Evolutionary conservation across 2,888 invertebrate species (phyloP), one percentile per base, ranked within the genome.

Genomic region (Acanthopleura granulata): DNA sequence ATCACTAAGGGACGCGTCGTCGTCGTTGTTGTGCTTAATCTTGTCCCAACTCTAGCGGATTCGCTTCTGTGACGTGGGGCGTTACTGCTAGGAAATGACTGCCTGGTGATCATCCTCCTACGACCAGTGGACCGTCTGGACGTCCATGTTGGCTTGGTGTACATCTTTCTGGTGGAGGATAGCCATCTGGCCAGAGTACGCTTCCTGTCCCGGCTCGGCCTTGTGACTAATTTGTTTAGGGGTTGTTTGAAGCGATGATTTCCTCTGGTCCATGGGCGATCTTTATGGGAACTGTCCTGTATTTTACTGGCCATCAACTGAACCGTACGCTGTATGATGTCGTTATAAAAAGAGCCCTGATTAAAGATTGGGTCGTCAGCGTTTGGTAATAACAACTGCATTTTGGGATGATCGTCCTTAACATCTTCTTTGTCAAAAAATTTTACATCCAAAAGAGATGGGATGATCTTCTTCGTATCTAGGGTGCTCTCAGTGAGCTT

Each of bases 261-360:
- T 22, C 22, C 22, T 12, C 57, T 57, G 3, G 22, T 18, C 18
- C 22, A 4, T 18, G 57, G 22, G 22, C 18, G 18, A 12, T 12
- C 57, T 57, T 3, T 22, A n/a, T 12, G n/a, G n/a, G 57, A 57
- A n/a, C n/a, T 18, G 22, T 57, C 57, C 4, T 40, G 40, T 57
- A 57, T 57, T 57, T 57, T 57, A 57, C 57, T 57, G 18, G 57
- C 57, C 57, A 57, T 57, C 22, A 57, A 12, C 22, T 57, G 57
- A 18, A 57, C 57, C 6, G 57, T 57, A 9, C 57, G 18, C 22
- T 57, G 57, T n/a, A 57, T 57, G 22, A 57, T 18, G 12, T 57
- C 57, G 22, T 57, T 57, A 57, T 57, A 57, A 22, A 57, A 57
- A 18, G 22, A 57, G 22, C 12, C 57, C 22, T 57, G 57, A n/a